Percentiles rank a stretch among this genome's conserved stretches.
Evolutionary conservation across 2,888 invertebrate genomes (phyloP).

Genomic region (Eretmocerus hayati): DNA sequence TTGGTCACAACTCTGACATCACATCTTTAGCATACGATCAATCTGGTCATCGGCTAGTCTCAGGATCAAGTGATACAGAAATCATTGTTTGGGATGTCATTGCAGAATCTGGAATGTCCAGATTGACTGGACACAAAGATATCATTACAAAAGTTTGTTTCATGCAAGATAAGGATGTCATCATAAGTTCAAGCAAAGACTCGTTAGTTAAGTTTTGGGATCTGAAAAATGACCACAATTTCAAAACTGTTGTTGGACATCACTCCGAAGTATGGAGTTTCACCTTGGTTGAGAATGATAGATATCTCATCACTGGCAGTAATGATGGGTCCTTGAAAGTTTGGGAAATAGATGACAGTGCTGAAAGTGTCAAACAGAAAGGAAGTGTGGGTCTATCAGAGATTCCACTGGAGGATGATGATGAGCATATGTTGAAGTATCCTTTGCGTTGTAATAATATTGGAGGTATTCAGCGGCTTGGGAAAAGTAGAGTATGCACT

Average conservation of each 20-base stretch:
- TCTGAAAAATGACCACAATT: slow-evolving; percentile 88
- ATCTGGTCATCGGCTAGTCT: slow-evolving; percentile 76
- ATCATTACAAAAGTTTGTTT: slow-evolving; percentile 76
- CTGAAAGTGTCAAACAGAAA: slow-evolving; percentile 34
- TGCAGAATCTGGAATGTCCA: slow-evolving; percentile 80
- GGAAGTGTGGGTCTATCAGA: slow-evolving; percentile 6
- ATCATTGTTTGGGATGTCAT: slow-evolving; percentile 93
- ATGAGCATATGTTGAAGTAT: slow-evolving; percentile 51
- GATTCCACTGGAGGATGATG: slow-evolving; percentile 17
- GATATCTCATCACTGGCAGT: slow-evolving; percentile 81
- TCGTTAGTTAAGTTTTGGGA: slow-evolving; percentile 97
- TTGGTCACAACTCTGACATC: slow-evolving; percentile 81
- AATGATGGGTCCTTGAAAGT: slow-evolving; percentile 78
- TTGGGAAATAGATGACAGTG: slow-evolving; percentile 63
- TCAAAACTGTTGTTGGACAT: slow-evolving; percentile 87
- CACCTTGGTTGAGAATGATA: slow-evolving; percentile 68
- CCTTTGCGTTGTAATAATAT: slow-evolving; percentile 69
- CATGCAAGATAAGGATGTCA: slow-evolving; percentile 60
- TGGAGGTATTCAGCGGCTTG: slow-evolving; percentile 72
- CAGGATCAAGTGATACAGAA: slow-evolving; percentile 89
- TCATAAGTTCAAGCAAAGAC: slow-evolving; percentile 85
- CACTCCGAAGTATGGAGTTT: slow-evolving; percentile 86
- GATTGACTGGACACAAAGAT: slow-evolving; percentile 88
- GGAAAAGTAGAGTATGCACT: slow-evolving; percentile 71
- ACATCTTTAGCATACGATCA: slow-evolving; percentile 77